Evolutionary conservation across 2,797 vertebrate species (phyloP).

Genomic region (Centropyge bicolor): DNA sequence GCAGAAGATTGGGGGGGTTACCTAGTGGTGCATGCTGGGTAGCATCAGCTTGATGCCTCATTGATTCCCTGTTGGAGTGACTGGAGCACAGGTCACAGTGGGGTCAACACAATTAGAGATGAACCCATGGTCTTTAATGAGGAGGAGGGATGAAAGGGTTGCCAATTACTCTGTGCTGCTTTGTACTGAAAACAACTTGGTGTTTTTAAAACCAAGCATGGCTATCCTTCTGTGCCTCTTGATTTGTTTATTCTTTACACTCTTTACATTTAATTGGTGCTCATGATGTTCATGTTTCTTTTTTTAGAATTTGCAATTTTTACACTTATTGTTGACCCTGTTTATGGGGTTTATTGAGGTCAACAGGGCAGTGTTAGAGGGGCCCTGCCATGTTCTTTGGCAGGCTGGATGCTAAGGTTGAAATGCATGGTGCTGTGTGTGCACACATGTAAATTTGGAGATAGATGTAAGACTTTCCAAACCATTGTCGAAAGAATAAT

Average conservation of each 20-base stretch:
- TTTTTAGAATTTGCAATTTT: constrained; percentile 28
- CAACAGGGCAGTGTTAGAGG: constrained; percentile 9
- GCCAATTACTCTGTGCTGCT: constrained; percentile 66
- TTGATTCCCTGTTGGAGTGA: constrained; percentile 59
- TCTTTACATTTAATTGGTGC: constrained; percentile 40
- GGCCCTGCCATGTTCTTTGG: background rate
- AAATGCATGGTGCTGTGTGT: background rate
- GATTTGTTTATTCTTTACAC: constrained; percentile 50
- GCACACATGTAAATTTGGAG: background rate
- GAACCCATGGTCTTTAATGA: constrained; percentile 68
- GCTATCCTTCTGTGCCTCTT: constrained; percentile 62
- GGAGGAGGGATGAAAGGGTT: constrained; percentile 68
- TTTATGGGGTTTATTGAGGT: constrained; percentile 43
- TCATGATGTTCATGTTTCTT: constrained; percentile 9
- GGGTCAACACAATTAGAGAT: constrained; percentile 74
- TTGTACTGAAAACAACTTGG: constrained; percentile 54
- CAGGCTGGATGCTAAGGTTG: constrained; percentile 1
- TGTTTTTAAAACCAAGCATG: constrained; percentile 43
- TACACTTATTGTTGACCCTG: background rate
- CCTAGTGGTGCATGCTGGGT: constrained; percentile 44
- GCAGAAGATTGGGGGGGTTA: constrained; percentile 19
- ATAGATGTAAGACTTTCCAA: too few relatives aligned
- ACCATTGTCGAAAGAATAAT: too few relatives aligned
- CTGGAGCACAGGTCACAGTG: constrained; percentile 56
- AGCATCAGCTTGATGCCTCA: constrained; percentile 56